Conservation (phyloP, 2,888 invertebrate species). For the Balanococcus diminutus region DNA sequence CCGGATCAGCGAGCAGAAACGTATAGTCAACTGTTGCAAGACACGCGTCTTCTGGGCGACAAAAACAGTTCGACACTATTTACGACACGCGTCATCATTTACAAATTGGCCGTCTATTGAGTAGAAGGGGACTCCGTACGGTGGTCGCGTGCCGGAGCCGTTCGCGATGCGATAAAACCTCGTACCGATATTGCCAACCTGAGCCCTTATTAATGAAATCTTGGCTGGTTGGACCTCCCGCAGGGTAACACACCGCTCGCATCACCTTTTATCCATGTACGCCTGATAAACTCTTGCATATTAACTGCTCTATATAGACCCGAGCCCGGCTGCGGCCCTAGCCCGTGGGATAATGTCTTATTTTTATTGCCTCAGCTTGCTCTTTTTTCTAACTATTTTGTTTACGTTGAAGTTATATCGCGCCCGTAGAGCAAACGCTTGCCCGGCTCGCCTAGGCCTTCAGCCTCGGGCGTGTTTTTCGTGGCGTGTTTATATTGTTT, state of each 20-base stretch:
- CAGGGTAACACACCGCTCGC: conserved; percentile 54
- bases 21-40: conserved; percentile 52
- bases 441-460: background rate
- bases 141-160: conserved; percentile 45
- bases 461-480: conserved; percentile 8
- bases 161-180: conserved; percentile 35
- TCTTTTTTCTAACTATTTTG: conserved; percentile 4
- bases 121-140: conserved; percentile 11
- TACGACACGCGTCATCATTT: conserved; percentile 52
- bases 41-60: conserved; percentile 52
- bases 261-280: conserved; percentile 51
- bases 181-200: conserved; percentile 37
- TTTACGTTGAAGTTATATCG: conserved; percentile 36
- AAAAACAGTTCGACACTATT: conserved; percentile 48
- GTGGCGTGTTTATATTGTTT: conserved; percentile 38
- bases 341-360: conserved; percentile 53
- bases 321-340: background rate
- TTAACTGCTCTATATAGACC: background rate
- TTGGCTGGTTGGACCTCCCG: conserved; percentile 49
- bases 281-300: conserved; percentile 46
- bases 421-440: background rate
- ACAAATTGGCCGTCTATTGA: conserved; percentile 55
- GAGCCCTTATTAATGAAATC: conserved; percentile 50
- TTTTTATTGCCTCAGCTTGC: conserved; percentile 45
- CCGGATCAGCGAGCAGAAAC: conserved; percentile 48